Evolutionary conservation across 2,113 vertebrate species (phyloP).

Genomic region (Arothron firmamentum): DNA sequence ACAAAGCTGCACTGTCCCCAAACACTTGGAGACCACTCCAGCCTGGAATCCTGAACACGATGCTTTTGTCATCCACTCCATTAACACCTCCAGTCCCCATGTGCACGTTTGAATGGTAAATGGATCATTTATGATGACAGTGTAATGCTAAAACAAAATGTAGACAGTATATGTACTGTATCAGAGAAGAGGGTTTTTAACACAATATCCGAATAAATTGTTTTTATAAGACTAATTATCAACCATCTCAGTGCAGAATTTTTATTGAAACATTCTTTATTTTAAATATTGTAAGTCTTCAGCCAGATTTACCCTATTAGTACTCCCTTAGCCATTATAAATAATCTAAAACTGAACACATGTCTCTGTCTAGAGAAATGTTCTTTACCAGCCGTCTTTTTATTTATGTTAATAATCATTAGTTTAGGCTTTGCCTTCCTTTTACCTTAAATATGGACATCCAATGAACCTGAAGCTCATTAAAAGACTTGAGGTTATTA

Average conservation of each 20-base stretch:
- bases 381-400: not conserved
- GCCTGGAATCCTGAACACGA: constrained; percentile 70
- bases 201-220: too few species aligned
- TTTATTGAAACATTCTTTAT: not conserved
- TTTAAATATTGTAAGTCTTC: not conserved
- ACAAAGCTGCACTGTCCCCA: constrained; percentile 71
- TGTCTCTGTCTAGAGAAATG: too few species aligned
- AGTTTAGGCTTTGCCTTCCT: constrained; percentile 50
- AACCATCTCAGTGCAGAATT: too few species aligned
- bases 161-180: not conserved
- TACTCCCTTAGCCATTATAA: too few species aligned
- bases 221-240: too few species aligned
- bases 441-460: constrained; percentile 59
- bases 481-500: constrained; percentile 68
- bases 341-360: too few species aligned
- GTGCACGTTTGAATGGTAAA: constrained; percentile 43
- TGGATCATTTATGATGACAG: constrained; percentile 24
- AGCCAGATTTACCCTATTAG: too few species aligned
- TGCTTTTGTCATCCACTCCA: constrained; percentile 69
- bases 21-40: constrained; percentile 67
- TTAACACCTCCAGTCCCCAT: constrained; percentile 60
- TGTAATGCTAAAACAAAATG: not conserved
- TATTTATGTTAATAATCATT: constrained; percentile 73
- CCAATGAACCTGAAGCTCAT: constrained; percentile 42
- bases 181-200: constrained; percentile 1